These are phyloP conservation scores for Acheta domesticus DNA, from an alignment of 2,888 invertebrate genomes.

Conservation along the genomic window DNA sequence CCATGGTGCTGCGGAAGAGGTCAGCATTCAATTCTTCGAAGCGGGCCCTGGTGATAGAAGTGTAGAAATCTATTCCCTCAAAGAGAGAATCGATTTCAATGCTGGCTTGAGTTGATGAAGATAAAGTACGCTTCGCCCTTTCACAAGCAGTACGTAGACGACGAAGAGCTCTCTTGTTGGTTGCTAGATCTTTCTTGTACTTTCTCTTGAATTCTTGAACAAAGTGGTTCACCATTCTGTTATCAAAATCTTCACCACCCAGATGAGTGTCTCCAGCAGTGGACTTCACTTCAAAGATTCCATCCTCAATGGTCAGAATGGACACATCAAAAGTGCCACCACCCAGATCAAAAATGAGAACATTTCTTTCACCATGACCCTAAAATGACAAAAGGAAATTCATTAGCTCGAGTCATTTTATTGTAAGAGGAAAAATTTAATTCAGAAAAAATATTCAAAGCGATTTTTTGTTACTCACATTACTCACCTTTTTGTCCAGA, in stretches of 20 bases:
- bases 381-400: constrained; percentile 26
- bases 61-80: constrained; percentile 62
- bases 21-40: constrained; percentile 97
- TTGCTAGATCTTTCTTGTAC: constrained; percentile 50
- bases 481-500: constrained; percentile 51
- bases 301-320: constrained; percentile 64
- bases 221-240: constrained; percentile 55
- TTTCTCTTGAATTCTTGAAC: constrained; percentile 55
- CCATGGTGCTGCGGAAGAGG: constrained; percentile 84
- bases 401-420: too few species aligned
- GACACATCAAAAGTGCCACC: constrained; percentile 68
- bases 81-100: constrained; percentile 57
- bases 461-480: too few species aligned
- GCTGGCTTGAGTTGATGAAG: constrained; percentile 51
- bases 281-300: constrained; percentile 65
- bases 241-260: constrained; percentile 59
- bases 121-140: constrained; percentile 51
- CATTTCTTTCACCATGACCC: constrained; percentile 50
- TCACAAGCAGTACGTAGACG: constrained; percentile 52
- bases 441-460: too few species aligned
- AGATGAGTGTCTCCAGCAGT: constrained; percentile 60
- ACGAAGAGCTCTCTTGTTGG: constrained; percentile 49
- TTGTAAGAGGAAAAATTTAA: too few species aligned
- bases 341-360: constrained; percentile 62
- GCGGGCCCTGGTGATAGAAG: constrained; percentile 63